Evolutionary conservation across 2,888 invertebrate genomes (phyloP).

Genomic region (Copidosoma aretas): DNA sequence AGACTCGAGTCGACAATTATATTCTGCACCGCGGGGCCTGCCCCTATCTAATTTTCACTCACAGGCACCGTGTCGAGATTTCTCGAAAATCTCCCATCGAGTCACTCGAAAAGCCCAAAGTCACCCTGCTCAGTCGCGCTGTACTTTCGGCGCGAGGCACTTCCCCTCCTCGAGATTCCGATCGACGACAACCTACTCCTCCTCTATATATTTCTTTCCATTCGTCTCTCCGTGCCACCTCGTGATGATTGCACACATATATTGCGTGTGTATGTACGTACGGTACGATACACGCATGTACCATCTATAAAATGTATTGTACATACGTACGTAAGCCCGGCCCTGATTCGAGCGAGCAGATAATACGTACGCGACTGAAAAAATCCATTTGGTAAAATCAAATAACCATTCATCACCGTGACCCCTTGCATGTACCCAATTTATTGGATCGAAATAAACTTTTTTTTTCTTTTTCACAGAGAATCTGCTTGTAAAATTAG

Average conservation of each 20-base stretch:
- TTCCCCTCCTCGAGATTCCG: conserved; percentile 17
- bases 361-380: too few species aligned
- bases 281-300: background rate
- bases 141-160: background rate
- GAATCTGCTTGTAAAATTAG: too few species aligned
- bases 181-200: conserved; percentile 14
- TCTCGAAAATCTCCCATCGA: conserved; percentile 25
- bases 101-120: conserved; percentile 19
- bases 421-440: too few species aligned
- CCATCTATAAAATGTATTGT: too few species aligned
- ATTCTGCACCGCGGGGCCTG: background rate
- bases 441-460: too few species aligned
- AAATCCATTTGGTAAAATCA: too few species aligned
- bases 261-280: background rate
- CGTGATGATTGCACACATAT: background rate
- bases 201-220: too few species aligned
- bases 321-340: too few species aligned
- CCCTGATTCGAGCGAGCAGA: too few species aligned
- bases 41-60: conserved; percentile 22
- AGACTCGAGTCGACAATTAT: conserved; percentile 20
- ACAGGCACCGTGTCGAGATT: background rate
- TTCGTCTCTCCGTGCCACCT: conserved; percentile 7
- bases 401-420: too few species aligned
- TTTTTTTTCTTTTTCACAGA: too few species aligned
- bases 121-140: conserved; percentile 31